Conservation (phyloP, 2,113 vertebrate genomes). For the Pardalotus punctatus region DNA sequence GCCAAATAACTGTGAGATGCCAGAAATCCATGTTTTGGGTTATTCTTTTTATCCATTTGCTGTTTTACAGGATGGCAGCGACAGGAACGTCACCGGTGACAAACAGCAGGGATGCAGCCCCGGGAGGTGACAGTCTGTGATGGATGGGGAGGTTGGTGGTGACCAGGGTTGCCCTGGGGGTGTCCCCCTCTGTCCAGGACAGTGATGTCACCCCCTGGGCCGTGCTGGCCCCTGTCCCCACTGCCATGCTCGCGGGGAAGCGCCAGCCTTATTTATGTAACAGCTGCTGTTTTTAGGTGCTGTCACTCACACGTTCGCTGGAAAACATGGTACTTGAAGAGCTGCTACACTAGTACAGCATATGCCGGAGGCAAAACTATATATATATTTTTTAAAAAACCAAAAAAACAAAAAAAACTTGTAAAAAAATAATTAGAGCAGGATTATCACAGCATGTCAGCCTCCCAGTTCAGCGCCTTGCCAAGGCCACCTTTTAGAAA, state of each 20-base stretch:
- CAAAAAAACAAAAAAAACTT: neutral
- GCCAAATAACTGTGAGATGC: neutral
- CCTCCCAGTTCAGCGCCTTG: neutral
- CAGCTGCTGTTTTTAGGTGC: constrained; percentile 21
- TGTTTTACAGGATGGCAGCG: neutral
- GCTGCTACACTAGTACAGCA: constrained; percentile 2
- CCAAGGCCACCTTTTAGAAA: neutral
- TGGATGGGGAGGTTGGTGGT: neutral
- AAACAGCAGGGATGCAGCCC: neutral
- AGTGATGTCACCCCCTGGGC: rapidly evolving
- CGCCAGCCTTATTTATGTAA: neutral
- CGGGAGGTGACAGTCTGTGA: rapidly evolving
- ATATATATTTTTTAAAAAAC: constrained; percentile 1
- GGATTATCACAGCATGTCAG: neutral
- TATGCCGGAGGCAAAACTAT: constrained; percentile 27
- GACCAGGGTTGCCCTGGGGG: neutral
- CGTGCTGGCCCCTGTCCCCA: neutral
- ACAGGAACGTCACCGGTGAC: rapidly evolving
- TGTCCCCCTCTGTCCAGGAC: neutral
- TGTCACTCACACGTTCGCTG: neutral
- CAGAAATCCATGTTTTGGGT: neutral
- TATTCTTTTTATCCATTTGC: neutral
- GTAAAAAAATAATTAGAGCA: neutral
- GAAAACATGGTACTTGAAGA: constrained; percentile 20
- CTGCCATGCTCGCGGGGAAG: neutral